phyloP scores from a whole-genome alignment of 2,888 invertebrate species.

The Pegoplata infirma region DNA sequence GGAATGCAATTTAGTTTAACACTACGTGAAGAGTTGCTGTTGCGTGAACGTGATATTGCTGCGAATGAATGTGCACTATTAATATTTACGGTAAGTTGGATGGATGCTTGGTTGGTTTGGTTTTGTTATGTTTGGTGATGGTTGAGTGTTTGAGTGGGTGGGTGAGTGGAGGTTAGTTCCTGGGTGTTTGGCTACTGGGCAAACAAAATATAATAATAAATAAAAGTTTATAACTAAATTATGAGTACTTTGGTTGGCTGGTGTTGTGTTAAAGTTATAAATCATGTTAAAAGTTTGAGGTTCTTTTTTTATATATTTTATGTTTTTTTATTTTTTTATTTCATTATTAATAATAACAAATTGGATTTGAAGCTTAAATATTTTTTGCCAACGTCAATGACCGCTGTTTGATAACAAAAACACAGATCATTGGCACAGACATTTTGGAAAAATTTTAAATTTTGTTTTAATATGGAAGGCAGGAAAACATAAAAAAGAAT shows the following conservation, averaged over 20 bases:
- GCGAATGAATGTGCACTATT: slow-evolving; percentile 91
- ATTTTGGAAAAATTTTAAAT: too few relatives aligned
- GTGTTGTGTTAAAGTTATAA: neutral
- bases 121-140: slow-evolving; percentile 11
- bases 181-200: neutral
- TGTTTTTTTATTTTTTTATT: neutral
- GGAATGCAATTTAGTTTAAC: slow-evolving; percentile 78
- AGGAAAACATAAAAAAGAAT: too few relatives aligned
- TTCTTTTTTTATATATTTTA: too few relatives aligned
- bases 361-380: neutral
- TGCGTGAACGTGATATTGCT: slow-evolving; percentile 82
- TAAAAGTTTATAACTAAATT: slow-evolving; percentile 15
- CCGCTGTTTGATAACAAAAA: neutral
- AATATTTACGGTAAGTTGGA: slow-evolving; percentile 83
- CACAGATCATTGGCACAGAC: too few relatives aligned
- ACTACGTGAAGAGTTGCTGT: slow-evolving; percentile 81
- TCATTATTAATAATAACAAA: slow-evolving; percentile 1
- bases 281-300: slow-evolving; percentile 7
- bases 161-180: neutral
- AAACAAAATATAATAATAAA: neutral
- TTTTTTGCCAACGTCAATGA: neutral
- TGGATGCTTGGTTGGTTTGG: slow-evolving; percentile 23
- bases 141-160: neutral
- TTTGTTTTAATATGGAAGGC: too few relatives aligned
- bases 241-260: neutral